These are phyloP conservation scores for Drosophila suboccidentalis DNA, from an alignment of 2,888 invertebrate species.

Conservation along the genomic window DNA sequence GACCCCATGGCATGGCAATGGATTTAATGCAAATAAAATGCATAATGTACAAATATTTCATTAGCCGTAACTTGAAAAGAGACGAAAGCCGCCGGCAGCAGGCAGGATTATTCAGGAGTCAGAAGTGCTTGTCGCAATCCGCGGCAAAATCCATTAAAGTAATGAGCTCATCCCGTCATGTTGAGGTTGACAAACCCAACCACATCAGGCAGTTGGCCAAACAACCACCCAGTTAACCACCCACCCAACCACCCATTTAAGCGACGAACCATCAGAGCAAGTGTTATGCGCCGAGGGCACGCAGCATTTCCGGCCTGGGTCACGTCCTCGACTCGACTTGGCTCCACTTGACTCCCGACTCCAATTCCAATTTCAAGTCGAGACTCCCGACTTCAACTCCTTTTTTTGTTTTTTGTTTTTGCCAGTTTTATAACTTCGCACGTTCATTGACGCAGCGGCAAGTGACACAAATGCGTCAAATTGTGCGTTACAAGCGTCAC, in stretches of 20 bases:
- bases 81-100: slow-evolving; percentile 29
- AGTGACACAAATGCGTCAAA: slow-evolving; percentile 71
- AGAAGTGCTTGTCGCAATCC: slow-evolving; percentile 15
- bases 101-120: slow-evolving; percentile 10
- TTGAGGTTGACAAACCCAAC: slow-evolving; percentile 71
- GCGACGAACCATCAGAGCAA: slow-evolving; percentile 36
- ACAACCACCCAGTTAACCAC: slow-evolving; percentile 7
- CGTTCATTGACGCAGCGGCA: slow-evolving; percentile 45
- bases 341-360: slow-evolving; percentile 16
- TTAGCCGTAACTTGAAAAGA: slow-evolving; percentile 58
- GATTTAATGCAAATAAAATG: slow-evolving; percentile 63
- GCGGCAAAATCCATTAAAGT: slow-evolving; percentile 69
- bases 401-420: slow-evolving; percentile 1
- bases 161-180: slow-evolving; percentile 76
- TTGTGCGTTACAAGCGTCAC: slow-evolving; percentile 73
- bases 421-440: slow-evolving; percentile 46
- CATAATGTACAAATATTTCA: slow-evolving; percentile 67
- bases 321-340: slow-evolving; percentile 38
- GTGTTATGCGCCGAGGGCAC: slow-evolving; percentile 64
- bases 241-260: slow-evolving; percentile 20
- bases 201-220: slow-evolving; percentile 7
- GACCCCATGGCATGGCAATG: slow-evolving; percentile 42
- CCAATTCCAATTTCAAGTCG: slow-evolving; percentile 1
- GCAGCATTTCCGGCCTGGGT: slow-evolving; percentile 66
- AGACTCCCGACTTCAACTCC: slow-evolving; percentile 6